These are phyloP conservation scores for Petromus typicus DNA, from an alignment of 2,113 vertebrate species.

Conservation along the genomic window DNA sequence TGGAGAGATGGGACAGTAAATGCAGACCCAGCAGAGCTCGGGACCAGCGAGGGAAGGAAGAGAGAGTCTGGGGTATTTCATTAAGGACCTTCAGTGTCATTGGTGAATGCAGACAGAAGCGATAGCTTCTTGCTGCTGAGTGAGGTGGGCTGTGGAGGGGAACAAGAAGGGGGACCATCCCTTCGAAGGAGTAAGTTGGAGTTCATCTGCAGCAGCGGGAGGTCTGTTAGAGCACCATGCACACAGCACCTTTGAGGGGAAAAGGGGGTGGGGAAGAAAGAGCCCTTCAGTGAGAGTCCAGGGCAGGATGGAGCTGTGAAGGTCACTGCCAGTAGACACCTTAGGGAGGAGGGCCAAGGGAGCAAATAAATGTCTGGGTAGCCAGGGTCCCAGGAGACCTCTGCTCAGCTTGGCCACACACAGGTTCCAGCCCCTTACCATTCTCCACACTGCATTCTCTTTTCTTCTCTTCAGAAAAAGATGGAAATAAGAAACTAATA, in stretches of 20 bases:
- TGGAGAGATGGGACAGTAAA: neutral
- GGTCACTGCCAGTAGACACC: neutral
- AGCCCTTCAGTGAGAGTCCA: neutral
- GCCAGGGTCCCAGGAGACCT: neutral
- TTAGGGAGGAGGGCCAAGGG: neutral
- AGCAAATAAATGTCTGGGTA: neutral
- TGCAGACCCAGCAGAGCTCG: neutral
- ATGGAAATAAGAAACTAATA: neutral
- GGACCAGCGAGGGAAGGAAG: too few relatives aligned
- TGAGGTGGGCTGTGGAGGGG: neutral
- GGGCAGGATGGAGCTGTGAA: neutral
- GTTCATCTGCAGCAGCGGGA: neutral
- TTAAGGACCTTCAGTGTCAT: neutral
- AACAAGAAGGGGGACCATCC: neutral
- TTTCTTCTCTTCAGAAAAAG: constrained; percentile 6
- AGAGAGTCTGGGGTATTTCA: neutral
- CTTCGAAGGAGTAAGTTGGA: neutral
- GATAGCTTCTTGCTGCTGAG: neutral
- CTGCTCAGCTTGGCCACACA: neutral
- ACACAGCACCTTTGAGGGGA: neutral
- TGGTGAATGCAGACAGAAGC: neutral
- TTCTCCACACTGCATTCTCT: neutral
- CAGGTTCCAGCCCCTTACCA: neutral
- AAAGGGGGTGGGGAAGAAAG: neutral
- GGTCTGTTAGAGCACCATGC: neutral